A percentile compares a stretch with the other conserved stretches of the same genome.
Conservation (phyloP, 2,113 vertebrate genomes). For the Chionomys nivalis region DNA sequence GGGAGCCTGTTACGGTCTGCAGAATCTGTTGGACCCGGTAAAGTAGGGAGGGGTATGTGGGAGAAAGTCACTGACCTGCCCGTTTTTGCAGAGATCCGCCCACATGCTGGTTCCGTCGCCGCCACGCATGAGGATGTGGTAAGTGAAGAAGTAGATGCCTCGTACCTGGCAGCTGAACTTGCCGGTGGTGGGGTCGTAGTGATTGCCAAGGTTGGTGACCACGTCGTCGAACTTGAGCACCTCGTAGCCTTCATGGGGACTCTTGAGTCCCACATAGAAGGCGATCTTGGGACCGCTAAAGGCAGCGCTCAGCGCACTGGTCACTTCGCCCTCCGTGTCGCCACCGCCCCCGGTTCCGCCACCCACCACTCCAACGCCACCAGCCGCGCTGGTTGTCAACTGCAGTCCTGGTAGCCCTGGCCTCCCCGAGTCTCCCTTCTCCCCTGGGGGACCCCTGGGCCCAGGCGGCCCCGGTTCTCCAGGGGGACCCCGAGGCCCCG, state of each 20-base stretch:
- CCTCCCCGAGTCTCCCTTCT: slow-evolving; percentile 86
- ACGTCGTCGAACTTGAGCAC: slow-evolving; percentile 97
- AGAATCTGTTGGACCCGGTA: accelerated
- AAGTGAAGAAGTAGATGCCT: slow-evolving; percentile 94
- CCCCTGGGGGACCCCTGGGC: slow-evolving; percentile 90
- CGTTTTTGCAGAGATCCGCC: slow-evolving; percentile 94
- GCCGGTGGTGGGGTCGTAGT: slow-evolving; percentile 92
- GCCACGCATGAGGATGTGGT: slow-evolving; percentile 93
- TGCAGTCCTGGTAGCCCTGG: slow-evolving; percentile 84
- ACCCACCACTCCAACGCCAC: slow-evolving; percentile 74
- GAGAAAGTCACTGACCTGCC: slow-evolving; percentile 87
- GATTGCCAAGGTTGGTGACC: slow-evolving; percentile 96
- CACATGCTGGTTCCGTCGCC: slow-evolving; percentile 95
- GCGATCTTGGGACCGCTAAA: slow-evolving; percentile 88
- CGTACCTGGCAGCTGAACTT: slow-evolving; percentile 95
- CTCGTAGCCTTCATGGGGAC: slow-evolving; percentile 96
- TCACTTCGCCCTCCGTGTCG: slow-evolving; percentile 81
- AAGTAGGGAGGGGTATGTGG: not conserved
- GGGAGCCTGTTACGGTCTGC: accelerated
- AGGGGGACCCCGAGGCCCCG: slow-evolving; percentile 89
- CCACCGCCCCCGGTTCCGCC: slow-evolving; percentile 79
- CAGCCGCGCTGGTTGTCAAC: slow-evolving; percentile 74
- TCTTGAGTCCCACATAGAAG: slow-evolving; percentile 95
- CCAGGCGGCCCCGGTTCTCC: slow-evolving; percentile 91
- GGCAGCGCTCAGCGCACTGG: slow-evolving; percentile 86